Percentiles rank a stretch among this genome's conserved stretches.
These are phyloP conservation scores for Smutsia gigantea DNA, from an alignment of 2,797 vertebrate species.

Conservation along the genomic window DNA sequence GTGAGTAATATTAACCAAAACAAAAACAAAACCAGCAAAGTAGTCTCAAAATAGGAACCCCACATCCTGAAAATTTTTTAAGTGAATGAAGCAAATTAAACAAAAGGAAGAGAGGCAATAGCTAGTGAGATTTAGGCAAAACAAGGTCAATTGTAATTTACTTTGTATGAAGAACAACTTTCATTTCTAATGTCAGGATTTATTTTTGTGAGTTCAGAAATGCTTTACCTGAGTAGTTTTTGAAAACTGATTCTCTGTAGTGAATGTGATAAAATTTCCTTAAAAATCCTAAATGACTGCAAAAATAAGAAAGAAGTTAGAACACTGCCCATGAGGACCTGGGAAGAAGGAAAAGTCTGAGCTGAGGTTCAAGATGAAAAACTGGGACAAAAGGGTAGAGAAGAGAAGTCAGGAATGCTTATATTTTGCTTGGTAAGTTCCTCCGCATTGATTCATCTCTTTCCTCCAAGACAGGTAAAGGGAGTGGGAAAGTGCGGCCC, in stretches of 20 bases:
- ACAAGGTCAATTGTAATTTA: background rate
- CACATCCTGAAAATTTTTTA: background rate
- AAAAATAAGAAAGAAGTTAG: background rate
- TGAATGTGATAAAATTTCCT: background rate
- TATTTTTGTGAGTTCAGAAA: slow-evolving; percentile 15
- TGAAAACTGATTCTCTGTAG: background rate
- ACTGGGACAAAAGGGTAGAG: background rate
- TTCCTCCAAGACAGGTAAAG: background rate
- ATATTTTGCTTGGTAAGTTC: background rate
- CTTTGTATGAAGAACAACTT: background rate
- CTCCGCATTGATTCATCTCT: background rate
- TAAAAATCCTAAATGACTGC: background rate
- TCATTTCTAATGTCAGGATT: background rate
- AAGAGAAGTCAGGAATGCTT: background rate
- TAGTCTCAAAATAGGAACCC: background rate
- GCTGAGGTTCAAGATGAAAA: background rate
- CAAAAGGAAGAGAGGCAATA: background rate
- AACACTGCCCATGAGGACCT: background rate
- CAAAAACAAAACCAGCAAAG: background rate
- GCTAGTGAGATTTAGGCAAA: background rate
- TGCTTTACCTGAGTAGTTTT: background rate
- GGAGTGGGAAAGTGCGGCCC: background rate
- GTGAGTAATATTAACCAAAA: background rate
- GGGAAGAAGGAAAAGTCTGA: background rate
- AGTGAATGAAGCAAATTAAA: background rate